phyloP scores from a whole-genome alignment of 1,140 invertebrate genomes.

The Dysdera silvatica region DNA sequence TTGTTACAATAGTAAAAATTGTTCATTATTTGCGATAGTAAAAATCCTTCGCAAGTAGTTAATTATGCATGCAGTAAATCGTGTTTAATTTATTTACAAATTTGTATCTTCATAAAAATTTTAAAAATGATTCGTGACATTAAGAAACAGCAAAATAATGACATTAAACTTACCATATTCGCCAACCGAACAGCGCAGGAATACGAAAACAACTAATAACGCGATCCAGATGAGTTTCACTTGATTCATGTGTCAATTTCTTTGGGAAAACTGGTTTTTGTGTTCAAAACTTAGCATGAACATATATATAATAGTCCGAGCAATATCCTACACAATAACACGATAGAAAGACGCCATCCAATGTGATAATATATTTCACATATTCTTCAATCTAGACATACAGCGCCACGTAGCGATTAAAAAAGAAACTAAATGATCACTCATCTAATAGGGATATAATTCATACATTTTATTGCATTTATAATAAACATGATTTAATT shows the following conservation, averaged over 20 bases:
- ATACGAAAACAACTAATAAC: not conserved
- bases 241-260: not conserved
- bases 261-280: not conserved
- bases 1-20: no score
- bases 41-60: no score
- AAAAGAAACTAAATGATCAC: constrained; percentile 1
- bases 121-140: not conserved
- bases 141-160: not conserved
- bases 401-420: constrained; percentile 17
- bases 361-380: not conserved
- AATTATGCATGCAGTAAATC: no score
- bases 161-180: not conserved
- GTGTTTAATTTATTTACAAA: not conserved
- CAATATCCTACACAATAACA: not conserved
- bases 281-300: no score
- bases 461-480: not conserved
- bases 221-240: not conserved
- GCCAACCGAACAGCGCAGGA: not conserved
- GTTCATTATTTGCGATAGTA: no score
- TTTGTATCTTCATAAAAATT: not conserved
- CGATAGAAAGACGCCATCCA: not conserved
- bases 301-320: not conserved
- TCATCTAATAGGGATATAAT: not conserved
- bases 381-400: not conserved
- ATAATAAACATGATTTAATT: not conserved